Conservation (phyloP, 2,888 invertebrate genomes). For the Sycophila texana region DNA sequence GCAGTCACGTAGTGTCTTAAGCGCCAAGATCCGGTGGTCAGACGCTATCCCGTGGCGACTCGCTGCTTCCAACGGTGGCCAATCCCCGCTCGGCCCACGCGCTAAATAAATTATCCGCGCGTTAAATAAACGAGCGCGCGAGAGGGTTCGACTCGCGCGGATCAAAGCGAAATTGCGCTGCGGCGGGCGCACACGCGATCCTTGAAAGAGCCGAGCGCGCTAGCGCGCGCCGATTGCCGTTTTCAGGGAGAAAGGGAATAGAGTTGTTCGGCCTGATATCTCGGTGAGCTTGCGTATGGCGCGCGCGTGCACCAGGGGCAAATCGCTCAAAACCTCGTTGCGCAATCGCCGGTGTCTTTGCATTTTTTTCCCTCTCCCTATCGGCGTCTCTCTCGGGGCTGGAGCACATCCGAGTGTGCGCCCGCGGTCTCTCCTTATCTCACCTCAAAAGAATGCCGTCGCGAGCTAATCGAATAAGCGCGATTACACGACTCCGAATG, state of each 20-base stretch:
- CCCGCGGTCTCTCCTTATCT: conserved; percentile 12
- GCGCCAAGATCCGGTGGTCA: too few species aligned
- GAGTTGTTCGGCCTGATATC: conserved; percentile 39
- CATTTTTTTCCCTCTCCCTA: conserved; percentile 6
- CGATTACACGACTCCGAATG: conserved; percentile 38
- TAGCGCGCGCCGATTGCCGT: conserved; percentile 20
- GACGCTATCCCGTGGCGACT: too few species aligned
- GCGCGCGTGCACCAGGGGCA: conserved; percentile 1
- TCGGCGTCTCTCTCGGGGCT: neutral
- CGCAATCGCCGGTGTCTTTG: neutral
- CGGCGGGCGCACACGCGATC: conserved; percentile 21
- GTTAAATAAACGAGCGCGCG: conserved; percentile 30
- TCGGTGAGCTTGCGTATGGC: neutral
- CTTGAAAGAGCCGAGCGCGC: neutral
- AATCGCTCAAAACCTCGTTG: neutral
- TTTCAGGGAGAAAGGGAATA: conserved; percentile 50
- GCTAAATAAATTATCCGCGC: conserved; percentile 42
- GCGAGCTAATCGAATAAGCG: conserved; percentile 45
- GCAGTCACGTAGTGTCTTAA: too few species aligned
- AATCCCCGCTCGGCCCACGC: conserved; percentile 8
- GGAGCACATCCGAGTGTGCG: neutral
- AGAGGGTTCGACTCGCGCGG: neutral
- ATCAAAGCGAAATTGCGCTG: conserved; percentile 38
- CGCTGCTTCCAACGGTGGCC: neutral
- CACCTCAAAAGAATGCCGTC: conserved; percentile 32